These are phyloP conservation scores for Philypnodon macrostomus DNA, from an alignment of 2,797 vertebrate species.

Conservation along the genomic window DNA sequence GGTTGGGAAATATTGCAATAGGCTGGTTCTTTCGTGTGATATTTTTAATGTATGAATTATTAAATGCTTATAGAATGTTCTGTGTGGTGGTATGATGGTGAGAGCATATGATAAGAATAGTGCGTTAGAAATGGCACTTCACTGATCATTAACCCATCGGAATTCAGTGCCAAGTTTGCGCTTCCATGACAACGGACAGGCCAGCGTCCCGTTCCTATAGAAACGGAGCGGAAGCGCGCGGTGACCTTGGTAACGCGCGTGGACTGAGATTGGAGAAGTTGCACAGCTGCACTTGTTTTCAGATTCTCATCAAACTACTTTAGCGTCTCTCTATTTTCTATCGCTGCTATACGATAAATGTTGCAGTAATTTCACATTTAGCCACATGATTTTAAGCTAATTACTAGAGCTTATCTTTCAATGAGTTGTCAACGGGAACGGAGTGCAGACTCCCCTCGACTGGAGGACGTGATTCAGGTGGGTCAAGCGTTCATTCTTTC, in stretches of 20 bases:
- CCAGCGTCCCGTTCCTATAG: conserved; percentile 58
- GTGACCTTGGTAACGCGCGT: conserved; percentile 63
- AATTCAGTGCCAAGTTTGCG: conserved; percentile 33
- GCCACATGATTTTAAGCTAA: conserved; percentile 1
- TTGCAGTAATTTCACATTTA: neutral
- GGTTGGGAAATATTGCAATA: too few relatives aligned
- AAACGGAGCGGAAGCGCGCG: conserved; percentile 50
- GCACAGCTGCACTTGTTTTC: conserved; percentile 20
- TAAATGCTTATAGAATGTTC: too few relatives aligned
- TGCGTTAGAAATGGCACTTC: too few relatives aligned
- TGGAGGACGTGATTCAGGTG: conserved; percentile 80
- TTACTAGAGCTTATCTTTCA: neutral
- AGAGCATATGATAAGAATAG: too few relatives aligned
- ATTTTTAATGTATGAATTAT: too few relatives aligned
- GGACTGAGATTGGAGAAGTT: conserved; percentile 4
- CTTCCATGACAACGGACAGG: conserved; percentile 55
- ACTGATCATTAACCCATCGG: conserved; percentile 55
- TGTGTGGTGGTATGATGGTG: too few relatives aligned
- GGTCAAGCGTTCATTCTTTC: conserved; percentile 19
- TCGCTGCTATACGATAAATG: too few relatives aligned
- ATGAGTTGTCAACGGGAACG: conserved; percentile 65
- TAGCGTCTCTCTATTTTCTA: neutral
- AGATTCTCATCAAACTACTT: conserved; percentile 24
- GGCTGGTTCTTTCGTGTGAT: too few relatives aligned
- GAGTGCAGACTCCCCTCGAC: conserved; percentile 46